These are phyloP conservation scores for Reticulitermes speratus DNA, from an alignment of 1,140 invertebrate genomes.

Conservation along the genomic window DNA sequence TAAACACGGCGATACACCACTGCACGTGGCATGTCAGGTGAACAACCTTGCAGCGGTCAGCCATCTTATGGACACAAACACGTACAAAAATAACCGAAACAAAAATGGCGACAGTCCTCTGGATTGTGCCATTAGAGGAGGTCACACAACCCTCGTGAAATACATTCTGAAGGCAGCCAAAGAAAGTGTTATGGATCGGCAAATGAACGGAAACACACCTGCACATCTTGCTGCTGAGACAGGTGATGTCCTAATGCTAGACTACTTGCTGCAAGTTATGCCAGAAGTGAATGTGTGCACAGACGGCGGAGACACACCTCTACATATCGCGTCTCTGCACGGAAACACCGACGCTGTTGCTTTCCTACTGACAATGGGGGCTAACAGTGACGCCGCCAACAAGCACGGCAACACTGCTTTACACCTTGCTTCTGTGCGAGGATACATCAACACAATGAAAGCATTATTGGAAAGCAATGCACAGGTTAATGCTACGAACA, in stretches of 20 bases:
- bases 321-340: conserved; percentile 71
- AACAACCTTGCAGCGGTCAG: conserved; percentile 63
- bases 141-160: conserved; percentile 41
- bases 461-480: not conserved
- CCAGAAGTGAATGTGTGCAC: conserved; percentile 34
- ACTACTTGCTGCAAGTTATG: not conserved
- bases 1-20: conserved; percentile 69
- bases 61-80: conserved; percentile 69
- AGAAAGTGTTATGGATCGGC: not conserved
- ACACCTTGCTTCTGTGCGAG: conserved; percentile 48
- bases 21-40: conserved; percentile 54
- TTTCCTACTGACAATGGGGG: conserved; percentile 66
- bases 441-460: conserved; percentile 38
- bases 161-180: conserved; percentile 40
- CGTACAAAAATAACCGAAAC: conserved; percentile 59
- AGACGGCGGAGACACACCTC: conserved; percentile 57
- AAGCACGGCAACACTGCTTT: conserved; percentile 47
- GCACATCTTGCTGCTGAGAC: not conserved
- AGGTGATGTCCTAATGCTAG: not conserved
- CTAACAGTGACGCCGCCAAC: conserved; percentile 66
- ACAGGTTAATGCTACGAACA: not conserved
- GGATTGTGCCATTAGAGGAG: conserved; percentile 52
- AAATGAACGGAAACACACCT: not conserved
- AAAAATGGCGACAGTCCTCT: conserved; percentile 62
- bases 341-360: conserved; percentile 65